A percentile compares a stretch with the other conserved stretches of the same genome.
Evolutionary conservation across 53 echinoderm and acorn worm species (phyloP).

Genomic region (Arbacia lixula): DNA sequence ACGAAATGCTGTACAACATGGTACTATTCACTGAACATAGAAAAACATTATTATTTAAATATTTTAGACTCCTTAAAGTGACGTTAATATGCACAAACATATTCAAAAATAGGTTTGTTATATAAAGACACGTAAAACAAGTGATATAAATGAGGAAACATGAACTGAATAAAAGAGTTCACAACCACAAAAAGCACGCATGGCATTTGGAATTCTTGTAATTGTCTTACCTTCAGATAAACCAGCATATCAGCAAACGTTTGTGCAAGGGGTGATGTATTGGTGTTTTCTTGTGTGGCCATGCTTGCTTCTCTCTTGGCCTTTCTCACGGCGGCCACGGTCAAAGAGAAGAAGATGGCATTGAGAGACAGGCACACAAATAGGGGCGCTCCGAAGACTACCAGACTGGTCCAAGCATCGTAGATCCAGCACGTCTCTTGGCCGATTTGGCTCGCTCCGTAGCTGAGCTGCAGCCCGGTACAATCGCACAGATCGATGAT

Average conservation of each 20-base stretch:
- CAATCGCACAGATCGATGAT: constrained; percentile 21
- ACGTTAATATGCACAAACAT: no score
- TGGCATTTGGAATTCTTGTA: no score
- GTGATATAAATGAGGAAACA: no score
- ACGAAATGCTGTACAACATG: no score
- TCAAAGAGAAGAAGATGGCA: not conserved
- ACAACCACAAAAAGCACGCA: no score
- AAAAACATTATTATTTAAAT: no score
- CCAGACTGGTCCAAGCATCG: constrained; percentile 1
- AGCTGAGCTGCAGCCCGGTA: not conserved
- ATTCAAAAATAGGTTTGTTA: no score
- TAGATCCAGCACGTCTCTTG: constrained; percentile 5
- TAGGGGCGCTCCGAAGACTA: not conserved
- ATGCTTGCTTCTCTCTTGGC: not conserved
- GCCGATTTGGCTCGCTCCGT: constrained; percentile 4
- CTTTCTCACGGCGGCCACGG: not conserved
- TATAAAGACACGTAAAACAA: no score
- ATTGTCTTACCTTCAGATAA: constrained; percentile 27
- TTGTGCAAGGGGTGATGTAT: not conserved
- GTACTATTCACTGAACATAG: no score
- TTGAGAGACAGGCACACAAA: not conserved
- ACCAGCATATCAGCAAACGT: not conserved
- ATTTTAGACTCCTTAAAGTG: no score
- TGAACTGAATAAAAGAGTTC: no score
- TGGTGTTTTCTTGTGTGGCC: not conserved